Percentiles rank a stretch among this genome's conserved stretches.
These are phyloP conservation scores for Oryctolagus cuniculus DNA, from an alignment of 2,113 vertebrate species.

Conservation along the genomic window mOryCun1.1 NC_091447.1:6988501-6989000, in stretches of 20 bases:
- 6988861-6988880: conserved; percentile 51
- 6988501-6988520: conserved; percentile 52
- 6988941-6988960: conserved; percentile 47
- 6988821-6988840: background rate
- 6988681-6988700: background rate
- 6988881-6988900: conserved; percentile 63
- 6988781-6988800: background rate
- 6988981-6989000: conserved; percentile 58
- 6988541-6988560: conserved; percentile 28
- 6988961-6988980: conserved; percentile 48
- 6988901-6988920: conserved; percentile 58
- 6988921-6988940: conserved; percentile 57
- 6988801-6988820: conserved; percentile 2
- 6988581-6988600: background rate
- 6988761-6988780: background rate
- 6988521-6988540: conserved; percentile 9
- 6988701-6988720: conserved; percentile 33
- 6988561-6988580: background rate
- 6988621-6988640: background rate
- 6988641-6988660: background rate
- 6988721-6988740: background rate
- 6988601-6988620: background rate
- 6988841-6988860: background rate
- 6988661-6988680: background rate
- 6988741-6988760: background rate